A percentile compares a stretch with the other conserved stretches of the same genome.
Conservation (phyloP, 2,888 invertebrate species). For the Folsomia manolachei region DNA sequence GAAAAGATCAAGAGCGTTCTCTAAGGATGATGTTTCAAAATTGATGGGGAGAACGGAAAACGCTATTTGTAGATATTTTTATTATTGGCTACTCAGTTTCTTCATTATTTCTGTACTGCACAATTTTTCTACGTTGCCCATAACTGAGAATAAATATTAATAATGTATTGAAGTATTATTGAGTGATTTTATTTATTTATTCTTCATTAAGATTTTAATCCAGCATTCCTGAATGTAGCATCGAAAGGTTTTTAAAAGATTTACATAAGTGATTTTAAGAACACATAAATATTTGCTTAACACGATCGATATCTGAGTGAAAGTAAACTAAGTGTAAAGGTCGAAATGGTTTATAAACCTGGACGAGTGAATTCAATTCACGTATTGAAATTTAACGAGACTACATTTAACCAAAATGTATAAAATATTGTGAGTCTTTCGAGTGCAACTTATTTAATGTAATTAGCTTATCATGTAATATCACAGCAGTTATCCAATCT, state of each 20-base stretch:
- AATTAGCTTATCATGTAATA: background rate
- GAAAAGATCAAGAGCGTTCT: slow-evolving; percentile 70
- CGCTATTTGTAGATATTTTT: too few relatives aligned
- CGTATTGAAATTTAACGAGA: background rate
- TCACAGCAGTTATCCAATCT: background rate
- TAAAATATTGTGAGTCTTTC: background rate
- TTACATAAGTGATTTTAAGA: background rate
- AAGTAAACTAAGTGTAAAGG: too few relatives aligned
- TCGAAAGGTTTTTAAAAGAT: background rate
- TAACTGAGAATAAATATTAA: background rate
- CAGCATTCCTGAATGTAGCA: too few relatives aligned
- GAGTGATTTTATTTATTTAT: background rate
- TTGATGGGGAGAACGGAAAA: too few relatives aligned
- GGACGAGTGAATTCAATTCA: too few relatives aligned
- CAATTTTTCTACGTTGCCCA: background rate
- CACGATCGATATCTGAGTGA: background rate
- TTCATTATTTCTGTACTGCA: background rate
- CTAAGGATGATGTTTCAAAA: slow-evolving; percentile 65
- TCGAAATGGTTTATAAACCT: background rate
- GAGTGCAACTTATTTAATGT: background rate
- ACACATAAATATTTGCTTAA: background rate
- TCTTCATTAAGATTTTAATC: background rate
- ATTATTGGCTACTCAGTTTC: too few relatives aligned
- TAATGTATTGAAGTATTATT: background rate
- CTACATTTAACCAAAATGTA: background rate